These are phyloP conservation scores for Pyxicephalus adspersus DNA, from an alignment of 2,113 vertebrate species.

Conservation along the genomic window DNA sequence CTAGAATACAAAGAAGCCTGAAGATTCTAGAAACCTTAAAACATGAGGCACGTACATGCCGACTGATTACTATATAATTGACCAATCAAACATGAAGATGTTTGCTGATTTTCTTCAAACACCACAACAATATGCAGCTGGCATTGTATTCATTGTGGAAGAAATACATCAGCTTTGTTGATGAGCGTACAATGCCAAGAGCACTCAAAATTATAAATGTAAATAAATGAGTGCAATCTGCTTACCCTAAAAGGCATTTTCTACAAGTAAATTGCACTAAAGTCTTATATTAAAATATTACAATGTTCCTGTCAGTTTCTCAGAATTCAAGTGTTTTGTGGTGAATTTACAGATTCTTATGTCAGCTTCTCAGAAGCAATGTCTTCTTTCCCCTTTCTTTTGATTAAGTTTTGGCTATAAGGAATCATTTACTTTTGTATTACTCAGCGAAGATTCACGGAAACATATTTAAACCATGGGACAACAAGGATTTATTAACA, in stretches of 20 bases:
- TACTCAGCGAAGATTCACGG: conserved; percentile 9
- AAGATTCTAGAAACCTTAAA: conserved; percentile 12
- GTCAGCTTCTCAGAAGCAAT: conserved; percentile 48
- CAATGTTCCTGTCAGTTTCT: conserved; percentile 44
- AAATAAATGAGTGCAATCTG: conserved; percentile 50
- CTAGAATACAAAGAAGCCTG: not conserved
- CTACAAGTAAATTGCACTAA: conserved; percentile 40
- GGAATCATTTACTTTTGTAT: conserved; percentile 22
- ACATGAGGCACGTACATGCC: not conserved
- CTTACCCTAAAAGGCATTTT: conserved; percentile 46
- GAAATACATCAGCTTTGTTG: conserved; percentile 51
- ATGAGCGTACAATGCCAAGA: conserved; percentile 46
- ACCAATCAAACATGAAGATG: conserved; percentile 50
- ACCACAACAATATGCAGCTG: conserved; percentile 39
- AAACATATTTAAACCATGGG: conserved; percentile 6
- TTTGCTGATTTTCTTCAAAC: conserved; percentile 46
- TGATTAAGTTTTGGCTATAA: conserved; percentile 39
- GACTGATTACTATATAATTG: conserved; percentile 47
- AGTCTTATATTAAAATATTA: conserved; percentile 40
- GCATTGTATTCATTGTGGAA: conserved; percentile 30
- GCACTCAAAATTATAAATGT: conserved; percentile 53
- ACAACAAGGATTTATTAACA: conserved; percentile 24
- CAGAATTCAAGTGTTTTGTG: conserved; percentile 42
- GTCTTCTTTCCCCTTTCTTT: conserved; percentile 28
- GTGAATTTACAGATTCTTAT: conserved; percentile 41